These are phyloP conservation scores for Colostygia pectinataria DNA, from an alignment of 2,888 invertebrate genomes.

Conservation along the genomic window DNA sequence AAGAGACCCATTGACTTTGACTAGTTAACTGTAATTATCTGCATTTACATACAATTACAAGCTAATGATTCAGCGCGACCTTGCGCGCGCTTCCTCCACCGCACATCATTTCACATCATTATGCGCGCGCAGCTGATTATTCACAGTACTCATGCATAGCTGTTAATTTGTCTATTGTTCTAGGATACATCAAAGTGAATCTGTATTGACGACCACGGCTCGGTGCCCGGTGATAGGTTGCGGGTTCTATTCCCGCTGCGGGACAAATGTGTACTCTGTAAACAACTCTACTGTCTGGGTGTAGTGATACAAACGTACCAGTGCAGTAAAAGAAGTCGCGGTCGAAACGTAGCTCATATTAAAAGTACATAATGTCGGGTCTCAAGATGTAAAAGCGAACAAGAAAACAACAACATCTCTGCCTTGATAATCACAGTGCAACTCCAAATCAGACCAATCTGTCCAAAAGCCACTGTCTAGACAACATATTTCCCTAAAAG, in stretches of 20 bases:
- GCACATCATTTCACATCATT: slow-evolving; percentile 42
- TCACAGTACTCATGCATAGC: slow-evolving; percentile 34
- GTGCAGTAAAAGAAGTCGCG: too few species aligned
- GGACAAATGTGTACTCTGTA: too few species aligned
- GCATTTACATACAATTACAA: slow-evolving; percentile 10
- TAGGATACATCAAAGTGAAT: slow-evolving; percentile 7
- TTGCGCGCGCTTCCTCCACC: slow-evolving; percentile 29
- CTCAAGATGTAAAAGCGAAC: too few species aligned
- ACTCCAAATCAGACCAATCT: slow-evolving; percentile 20
- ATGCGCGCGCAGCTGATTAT: slow-evolving; percentile 37
- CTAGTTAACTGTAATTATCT: not conserved
- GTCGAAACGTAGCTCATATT: too few species aligned
- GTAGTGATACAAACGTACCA: too few species aligned
- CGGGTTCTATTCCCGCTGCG: too few species aligned
- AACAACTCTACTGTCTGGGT: too few species aligned
- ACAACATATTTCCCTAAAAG: slow-evolving; percentile 29
- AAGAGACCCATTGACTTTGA: not conserved
- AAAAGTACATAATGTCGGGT: too few species aligned
- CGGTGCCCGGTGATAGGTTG: too few species aligned
- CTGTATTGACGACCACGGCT: too few species aligned
- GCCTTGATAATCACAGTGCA: not conserved
- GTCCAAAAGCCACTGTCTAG: slow-evolving; percentile 20
- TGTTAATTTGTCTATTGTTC: slow-evolving; percentile 41
- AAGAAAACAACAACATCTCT: not conserved
- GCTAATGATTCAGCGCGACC: slow-evolving; percentile 28